Evolutionary conservation across 1,140 invertebrate genomes (phyloP), one percentile per base, ranked within the genome.

Genomic region (Brachionus plicatilis): DNA sequence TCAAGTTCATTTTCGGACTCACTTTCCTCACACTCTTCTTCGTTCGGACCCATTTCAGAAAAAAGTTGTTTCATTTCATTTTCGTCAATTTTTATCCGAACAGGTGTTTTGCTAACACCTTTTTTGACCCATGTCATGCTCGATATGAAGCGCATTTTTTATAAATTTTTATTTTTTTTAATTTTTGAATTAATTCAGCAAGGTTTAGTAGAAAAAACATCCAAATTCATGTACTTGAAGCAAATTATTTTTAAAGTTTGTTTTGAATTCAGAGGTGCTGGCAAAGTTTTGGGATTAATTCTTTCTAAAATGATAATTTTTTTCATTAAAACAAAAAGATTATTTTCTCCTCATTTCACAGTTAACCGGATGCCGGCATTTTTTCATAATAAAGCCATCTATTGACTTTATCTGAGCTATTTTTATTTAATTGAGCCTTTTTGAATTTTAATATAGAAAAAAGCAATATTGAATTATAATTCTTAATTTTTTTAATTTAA

Each of bases 131-230:
- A 82, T 45, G 53, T 43, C 53, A 82, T 82, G 65, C 79, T 82
- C 20, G 79, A 82, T 82, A 68, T 82, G 17, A 82, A 68, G 17
- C 79, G 33, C 79, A 82, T 82, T 82, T 82, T 82, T 76, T 29
- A 27, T 27, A 53, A 20, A 24, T 72, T 72, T 72, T 29, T 14
- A 14, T 50, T 27, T 37, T 76, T 45, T 76, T 76, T 14, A 43
- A 27, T 47, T 76, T 50, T 76, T 76, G 2, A 76, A 50, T 27
- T 50, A 76, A 50, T 50, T 43, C 33, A 72, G 41, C 17, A 43
- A 72, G 33, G 37, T 17, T 45, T 60, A 8, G 45, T 47, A 12
- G 2, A 12, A 47, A 20, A 60, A 60, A 20, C 8, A 20, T 60
- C 20, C 47, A 53, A 60, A 60, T 60, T 60, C 53, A 60, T 60